phyloP scores from a whole-genome alignment of 1,140 invertebrate genomes.

The Cherax destructor region DNA sequence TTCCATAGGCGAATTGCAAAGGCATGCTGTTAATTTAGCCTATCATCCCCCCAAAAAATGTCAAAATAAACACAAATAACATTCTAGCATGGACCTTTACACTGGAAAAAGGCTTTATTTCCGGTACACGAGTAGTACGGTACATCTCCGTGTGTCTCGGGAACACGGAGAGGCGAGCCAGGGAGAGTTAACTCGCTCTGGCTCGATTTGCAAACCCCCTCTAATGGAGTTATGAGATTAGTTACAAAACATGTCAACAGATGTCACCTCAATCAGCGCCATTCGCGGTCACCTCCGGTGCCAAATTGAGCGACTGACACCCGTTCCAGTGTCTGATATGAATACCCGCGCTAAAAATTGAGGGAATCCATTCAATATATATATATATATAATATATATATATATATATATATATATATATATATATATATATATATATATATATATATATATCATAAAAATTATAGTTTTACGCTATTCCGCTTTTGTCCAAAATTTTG shows the following conservation, averaged over 20 bases:
- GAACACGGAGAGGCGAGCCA: neutral
- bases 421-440: no score
- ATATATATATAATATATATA: no score
- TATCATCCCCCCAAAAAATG: no score
- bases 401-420: no score
- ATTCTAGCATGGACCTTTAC: no score
- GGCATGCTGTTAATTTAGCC: no score
- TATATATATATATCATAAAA: no score
- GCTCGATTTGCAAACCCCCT: conserved; percentile 52
- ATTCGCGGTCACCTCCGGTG: conserved; percentile 55
- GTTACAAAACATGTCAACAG: conserved; percentile 68
- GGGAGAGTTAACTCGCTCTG: neutral
- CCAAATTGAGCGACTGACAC: conserved; percentile 31
- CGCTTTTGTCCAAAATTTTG: neutral
- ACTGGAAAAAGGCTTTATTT: no score
- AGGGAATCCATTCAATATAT: neutral
- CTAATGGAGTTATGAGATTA: conserved; percentile 69
- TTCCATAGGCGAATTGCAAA: no score
- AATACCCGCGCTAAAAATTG: neutral
- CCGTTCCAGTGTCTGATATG: conserved; percentile 10
- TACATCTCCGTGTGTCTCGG: no score
- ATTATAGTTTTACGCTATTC: neutral
- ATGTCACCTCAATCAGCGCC: conserved; percentile 65
- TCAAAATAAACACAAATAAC: no score
- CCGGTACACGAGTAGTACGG: no score